Base-by-base conservation (phyloP, 2,113 vertebrate species). In the Symphodus melops region DNA sequence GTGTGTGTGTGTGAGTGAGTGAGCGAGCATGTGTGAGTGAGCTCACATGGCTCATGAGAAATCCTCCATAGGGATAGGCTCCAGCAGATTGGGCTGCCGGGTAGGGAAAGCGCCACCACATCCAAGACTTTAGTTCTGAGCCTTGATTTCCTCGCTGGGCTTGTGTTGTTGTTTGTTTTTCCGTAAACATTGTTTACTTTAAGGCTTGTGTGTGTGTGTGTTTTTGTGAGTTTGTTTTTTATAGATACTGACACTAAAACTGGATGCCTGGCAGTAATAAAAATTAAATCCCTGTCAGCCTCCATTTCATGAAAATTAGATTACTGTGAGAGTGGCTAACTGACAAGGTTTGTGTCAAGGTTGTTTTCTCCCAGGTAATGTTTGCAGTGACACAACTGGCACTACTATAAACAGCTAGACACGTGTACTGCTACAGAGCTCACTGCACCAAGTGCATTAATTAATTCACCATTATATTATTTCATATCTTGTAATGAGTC, bases 111-210 rank as follows among this genome's bases (percentile, higher is more conserved):
- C 66, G n/a, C 67, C 41, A 28, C 79, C 74, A 84, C 83, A 90
- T 92, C 86, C 87, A 87, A 87, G 83, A 86, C 88, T 92, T 88
- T 86, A 91, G 75, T 88, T 84, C 72, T 83, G 63, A 89, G 86
- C 86, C 83, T 85, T 41, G 23, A 81, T 86, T 90, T 90, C 79
- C 90, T 84, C 85, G 58, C 68, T 71, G 64, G 71, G 82, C 81
- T 79, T 41, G 51, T 17, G 54, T 70, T 65, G 65, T 73, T 87
- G 88, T 93, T 93, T 92, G 84, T 93, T 92, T 92, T 25, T 90
- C 65, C 39, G 78, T 82, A 79, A 90, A 86, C 75, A 83, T 84
- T 92, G 89, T 92, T 92, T 91, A 85, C 81, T 91, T 91, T 87
- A 28, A 25, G 13, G 20, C 19, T 19, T 49, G 66, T 71, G 37